Evolutionary conservation across 2,888 invertebrate species (phyloP), one percentile per base, ranked within the genome.

Genomic region (Agrotis exclamationis): DNA sequence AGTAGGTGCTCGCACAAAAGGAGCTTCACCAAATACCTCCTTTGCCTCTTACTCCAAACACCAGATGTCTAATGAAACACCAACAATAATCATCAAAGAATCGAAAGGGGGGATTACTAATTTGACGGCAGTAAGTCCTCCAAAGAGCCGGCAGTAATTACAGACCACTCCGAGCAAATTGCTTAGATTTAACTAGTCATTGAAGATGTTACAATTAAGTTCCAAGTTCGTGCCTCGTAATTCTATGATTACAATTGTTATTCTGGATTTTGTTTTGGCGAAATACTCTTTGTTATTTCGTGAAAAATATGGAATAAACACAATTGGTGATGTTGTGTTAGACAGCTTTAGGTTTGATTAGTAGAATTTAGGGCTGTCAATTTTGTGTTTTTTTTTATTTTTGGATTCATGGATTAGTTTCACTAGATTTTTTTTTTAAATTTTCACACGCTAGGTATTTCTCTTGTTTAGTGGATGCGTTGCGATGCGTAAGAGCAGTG

Each of bases 141-240:
- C 28, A 54, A 57, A 76, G 66, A 84, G 80, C 65, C 74, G 63
- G 76, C 33, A 73, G 84, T 85, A 84, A 85, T 85, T 84, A 84
- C 69, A 80, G 74, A 70, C 63, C 59, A 63, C 65, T 71, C 65
- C 47, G 63, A 51, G 58, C 69, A 80, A 85, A 85, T 84, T 85
- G 85, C 82, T 82, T 67, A 75, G 82, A 84, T 84, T 85, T 84
- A 74, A 80, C 71, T 74, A 79, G 83, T 76, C 76, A 72, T 74
- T 76, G 74, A 79, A 85, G 83, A 83, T 81, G 74, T 80, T 76
- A 70, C 69, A 83, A 76, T 81, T 75, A 74, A 70, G 63, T 68
- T 58, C 56, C 39, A 45, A 70, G 74, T 84, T 80, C 66, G 28
- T 60, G 22, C 53, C 58, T 73, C 70, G 75, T 72, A 72, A 74